Evolutionary conservation across 2,888 invertebrate genomes (phyloP).

Genomic region (Spicauda simplicius): DNA sequence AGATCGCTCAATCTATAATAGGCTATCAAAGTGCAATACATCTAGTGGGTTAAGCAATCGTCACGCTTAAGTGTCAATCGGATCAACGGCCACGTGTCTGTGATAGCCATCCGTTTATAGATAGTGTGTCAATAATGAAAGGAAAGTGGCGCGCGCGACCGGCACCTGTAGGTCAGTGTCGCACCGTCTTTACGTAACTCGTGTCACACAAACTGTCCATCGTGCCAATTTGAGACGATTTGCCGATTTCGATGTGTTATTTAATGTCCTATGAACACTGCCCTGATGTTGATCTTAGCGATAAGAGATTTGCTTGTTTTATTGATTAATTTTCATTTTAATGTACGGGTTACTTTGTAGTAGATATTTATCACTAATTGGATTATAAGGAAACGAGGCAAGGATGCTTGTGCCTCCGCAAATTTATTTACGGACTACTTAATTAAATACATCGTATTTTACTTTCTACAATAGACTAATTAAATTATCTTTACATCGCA

Average conservation of each 20-base stretch:
- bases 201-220: constrained; percentile 67
- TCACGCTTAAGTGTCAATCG: constrained; percentile 42
- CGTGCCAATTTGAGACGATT: constrained; percentile 50
- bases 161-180: constrained; percentile 80
- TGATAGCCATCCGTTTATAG: constrained; percentile 66
- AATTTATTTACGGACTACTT: too few species aligned
- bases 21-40: too few species aligned
- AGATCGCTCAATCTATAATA: too few species aligned
- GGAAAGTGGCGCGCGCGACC: constrained; percentile 75
- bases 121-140: constrained; percentile 83
- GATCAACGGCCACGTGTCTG: constrained; percentile 57
- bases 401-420: too few species aligned
- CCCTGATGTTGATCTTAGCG: neutral
- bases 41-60: constrained; percentile 8
- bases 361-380: too few species aligned
- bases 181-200: constrained; percentile 71
- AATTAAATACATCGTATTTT: too few species aligned
- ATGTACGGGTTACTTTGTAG: too few species aligned
- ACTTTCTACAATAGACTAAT: too few species aligned
- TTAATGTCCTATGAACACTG: neutral
- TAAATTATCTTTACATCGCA: too few species aligned
- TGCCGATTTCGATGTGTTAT: neutral
- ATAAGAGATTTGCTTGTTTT: too few species aligned
- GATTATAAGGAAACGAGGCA: too few species aligned
- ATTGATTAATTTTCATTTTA: too few species aligned